Conservation (phyloP, 2,888 invertebrate genomes). For the Sphaerophoria rueppellii region DNA sequence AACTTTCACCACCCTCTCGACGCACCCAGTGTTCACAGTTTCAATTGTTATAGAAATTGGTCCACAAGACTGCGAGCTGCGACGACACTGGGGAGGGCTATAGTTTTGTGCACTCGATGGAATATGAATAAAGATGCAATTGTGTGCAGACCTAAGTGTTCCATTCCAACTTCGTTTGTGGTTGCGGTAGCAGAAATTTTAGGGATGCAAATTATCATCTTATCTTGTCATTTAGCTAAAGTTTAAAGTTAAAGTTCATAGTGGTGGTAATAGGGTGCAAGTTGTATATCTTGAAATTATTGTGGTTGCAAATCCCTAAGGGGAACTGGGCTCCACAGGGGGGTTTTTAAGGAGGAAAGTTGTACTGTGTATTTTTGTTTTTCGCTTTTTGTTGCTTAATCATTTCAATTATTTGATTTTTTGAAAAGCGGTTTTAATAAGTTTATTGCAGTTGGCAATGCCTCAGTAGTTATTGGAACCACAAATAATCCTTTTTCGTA, state of each 20-base stretch:
- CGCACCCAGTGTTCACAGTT: constrained; percentile 6
- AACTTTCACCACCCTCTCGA: constrained; percentile 13
- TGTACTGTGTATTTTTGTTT: too few species aligned
- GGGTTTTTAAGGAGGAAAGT: too few species aligned
- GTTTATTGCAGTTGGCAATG: too few species aligned
- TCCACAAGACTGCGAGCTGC: too few species aligned
- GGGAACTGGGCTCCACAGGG: not conserved
- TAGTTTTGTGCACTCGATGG: constrained; percentile 46
- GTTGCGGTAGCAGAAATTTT: constrained; percentile 1
- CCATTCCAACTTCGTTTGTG: constrained; percentile 47
- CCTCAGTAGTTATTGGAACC: too few species aligned
- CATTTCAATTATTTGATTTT: too few species aligned
- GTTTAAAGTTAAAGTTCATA: constrained; percentile 37
- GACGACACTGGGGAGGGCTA: not conserved
- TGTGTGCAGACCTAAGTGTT: constrained; percentile 56
- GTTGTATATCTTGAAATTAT: constrained; percentile 37
- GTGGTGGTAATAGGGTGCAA: constrained; percentile 38
- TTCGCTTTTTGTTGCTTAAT: too few species aligned
- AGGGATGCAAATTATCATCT: constrained; percentile 49
- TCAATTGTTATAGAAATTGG: constrained; percentile 32
- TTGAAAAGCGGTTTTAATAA: too few species aligned
- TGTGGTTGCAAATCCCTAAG: constrained; percentile 43
- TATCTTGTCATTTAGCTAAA: constrained; percentile 50
- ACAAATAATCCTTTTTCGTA: too few species aligned
- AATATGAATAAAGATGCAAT: constrained; percentile 60